Evolutionary conservation across 2,888 invertebrate species (phyloP).

Genomic region (Dryocosmus kuriphilus): DNA sequence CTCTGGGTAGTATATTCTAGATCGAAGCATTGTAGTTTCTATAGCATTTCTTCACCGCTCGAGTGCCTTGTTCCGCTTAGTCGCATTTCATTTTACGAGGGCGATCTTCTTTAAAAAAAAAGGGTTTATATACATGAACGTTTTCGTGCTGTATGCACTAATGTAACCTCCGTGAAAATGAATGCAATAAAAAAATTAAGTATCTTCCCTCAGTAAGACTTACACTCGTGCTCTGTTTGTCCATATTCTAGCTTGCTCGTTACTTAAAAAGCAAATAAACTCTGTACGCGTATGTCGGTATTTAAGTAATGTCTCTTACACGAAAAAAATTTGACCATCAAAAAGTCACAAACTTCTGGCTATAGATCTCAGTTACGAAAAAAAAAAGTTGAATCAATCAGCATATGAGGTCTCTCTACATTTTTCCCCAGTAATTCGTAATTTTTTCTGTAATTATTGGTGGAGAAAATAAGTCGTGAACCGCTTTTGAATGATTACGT

Average conservation of each 20-base stretch:
- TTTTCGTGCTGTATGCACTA: neutral
- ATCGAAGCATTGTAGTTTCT: neutral
- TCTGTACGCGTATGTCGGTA: neutral
- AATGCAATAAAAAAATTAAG: conserved; percentile 1
- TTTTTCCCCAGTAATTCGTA: no score
- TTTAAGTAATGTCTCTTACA: conserved; percentile 5
- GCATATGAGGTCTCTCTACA: no score
- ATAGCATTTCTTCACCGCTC: neutral
- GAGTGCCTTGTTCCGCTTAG: conserved; percentile 14
- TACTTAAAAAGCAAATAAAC: conserved; percentile 7
- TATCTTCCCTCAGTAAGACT: conserved; percentile 1
- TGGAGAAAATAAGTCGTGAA: no score
- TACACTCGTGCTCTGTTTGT: neutral
- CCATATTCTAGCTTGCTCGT: neutral
- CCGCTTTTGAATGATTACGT: no score
- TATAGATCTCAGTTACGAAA: no score
- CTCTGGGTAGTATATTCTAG: neutral
- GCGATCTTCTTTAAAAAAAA: neutral
- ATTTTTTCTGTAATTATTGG: no score
- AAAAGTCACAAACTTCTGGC: no score
- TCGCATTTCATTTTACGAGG: conserved; percentile 12
- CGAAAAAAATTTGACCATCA: no score
- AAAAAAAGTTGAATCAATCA: no score
- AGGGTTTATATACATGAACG: conserved; percentile 7
- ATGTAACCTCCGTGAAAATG: conserved; percentile 14